Evolutionary conservation across 2,797 vertebrate species (phyloP).

Genomic region (Arvicola amphibius): DNA sequence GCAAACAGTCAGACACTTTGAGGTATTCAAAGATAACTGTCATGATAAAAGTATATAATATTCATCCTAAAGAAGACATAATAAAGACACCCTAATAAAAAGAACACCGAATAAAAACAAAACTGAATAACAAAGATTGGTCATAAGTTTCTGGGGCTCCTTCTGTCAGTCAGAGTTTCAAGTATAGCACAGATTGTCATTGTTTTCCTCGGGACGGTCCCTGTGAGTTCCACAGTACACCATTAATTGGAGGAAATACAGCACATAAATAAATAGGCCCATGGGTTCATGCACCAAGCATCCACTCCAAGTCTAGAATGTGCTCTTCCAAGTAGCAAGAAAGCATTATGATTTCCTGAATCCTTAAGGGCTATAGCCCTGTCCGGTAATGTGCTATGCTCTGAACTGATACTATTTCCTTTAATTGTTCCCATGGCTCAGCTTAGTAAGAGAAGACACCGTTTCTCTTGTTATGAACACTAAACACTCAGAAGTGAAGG

Average conservation of each 20-base stretch:
- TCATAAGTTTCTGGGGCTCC: background rate
- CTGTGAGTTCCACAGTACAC: background rate
- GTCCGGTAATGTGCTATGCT: background rate
- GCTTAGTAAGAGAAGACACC: background rate
- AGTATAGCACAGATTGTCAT: background rate
- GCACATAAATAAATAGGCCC: background rate
- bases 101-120: background rate
- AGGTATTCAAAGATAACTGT: constrained; percentile 10
- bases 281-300: background rate
- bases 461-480: background rate
- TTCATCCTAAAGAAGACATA: background rate
- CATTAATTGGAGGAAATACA: background rate
- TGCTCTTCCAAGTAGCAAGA: background rate
- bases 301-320: background rate
- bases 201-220: background rate
- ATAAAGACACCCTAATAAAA: constrained; percentile 39
- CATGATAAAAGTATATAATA: constrained; percentile 20
- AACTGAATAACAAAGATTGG: background rate
- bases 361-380: background rate
- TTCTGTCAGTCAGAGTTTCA: background rate
- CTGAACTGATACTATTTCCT: background rate
- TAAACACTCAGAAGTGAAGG: background rate
- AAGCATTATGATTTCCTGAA: background rate
- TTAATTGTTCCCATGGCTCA: background rate
- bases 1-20: constrained; percentile 16